phyloP scores from a whole-genome alignment of 1,140 invertebrate genomes.

The Lutraria rhynchaena region DNA sequence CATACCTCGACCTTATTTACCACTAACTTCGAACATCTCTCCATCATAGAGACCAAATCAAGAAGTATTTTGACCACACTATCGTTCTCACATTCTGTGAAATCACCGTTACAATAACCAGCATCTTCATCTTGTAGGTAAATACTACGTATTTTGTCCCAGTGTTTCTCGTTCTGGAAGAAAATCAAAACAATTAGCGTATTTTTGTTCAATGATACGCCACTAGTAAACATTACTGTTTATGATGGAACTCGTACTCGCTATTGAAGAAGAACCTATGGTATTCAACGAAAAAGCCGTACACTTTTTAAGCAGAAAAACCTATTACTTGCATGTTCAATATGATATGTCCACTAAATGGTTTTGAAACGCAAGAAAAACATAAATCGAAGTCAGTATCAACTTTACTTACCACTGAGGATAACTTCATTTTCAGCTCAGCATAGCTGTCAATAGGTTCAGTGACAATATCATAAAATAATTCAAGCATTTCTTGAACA shows the following conservation, averaged over 20 bases:
- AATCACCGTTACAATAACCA: slow-evolving; percentile 18
- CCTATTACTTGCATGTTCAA: too few species aligned
- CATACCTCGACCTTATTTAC: slow-evolving; percentile 28
- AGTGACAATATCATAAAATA: slow-evolving; percentile 37
- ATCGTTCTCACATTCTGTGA: neutral
- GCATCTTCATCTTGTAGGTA: neutral
- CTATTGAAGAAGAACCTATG: too few species aligned
- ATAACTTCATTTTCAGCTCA: slow-evolving; percentile 2
- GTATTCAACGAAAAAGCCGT: too few species aligned
- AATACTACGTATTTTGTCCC: slow-evolving; percentile 3
- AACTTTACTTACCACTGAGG: slow-evolving; percentile 22
- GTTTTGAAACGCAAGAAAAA: too few species aligned
- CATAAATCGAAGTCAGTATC: too few species aligned
- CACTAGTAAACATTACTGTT: too few species aligned
- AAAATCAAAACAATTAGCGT: neutral
- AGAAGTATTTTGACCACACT: slow-evolving; percentile 47
- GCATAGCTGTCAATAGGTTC: slow-evolving; percentile 29
- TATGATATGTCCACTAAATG: too few species aligned
- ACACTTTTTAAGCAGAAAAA: too few species aligned
- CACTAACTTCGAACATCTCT: slow-evolving; percentile 25
- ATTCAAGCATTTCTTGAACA: slow-evolving; percentile 15
- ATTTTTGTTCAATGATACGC: too few species aligned
- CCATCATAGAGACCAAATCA: neutral
- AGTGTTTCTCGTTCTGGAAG: slow-evolving; percentile 8
- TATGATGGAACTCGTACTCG: too few species aligned